phyloP scores from a whole-genome alignment of 2,888 invertebrate species.

The Rhagonycha lutea region DNA sequence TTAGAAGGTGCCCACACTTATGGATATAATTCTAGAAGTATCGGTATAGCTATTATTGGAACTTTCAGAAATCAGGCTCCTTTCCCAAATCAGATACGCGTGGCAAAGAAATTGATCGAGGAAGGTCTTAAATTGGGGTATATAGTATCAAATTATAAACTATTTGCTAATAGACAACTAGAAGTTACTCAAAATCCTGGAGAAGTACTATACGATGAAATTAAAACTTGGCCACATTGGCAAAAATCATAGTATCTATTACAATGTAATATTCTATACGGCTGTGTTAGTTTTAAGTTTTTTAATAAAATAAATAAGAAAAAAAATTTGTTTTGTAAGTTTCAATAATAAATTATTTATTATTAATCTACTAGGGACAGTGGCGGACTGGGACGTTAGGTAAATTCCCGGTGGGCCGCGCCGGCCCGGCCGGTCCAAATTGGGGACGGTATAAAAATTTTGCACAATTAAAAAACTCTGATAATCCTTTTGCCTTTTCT shows the following conservation, averaged over 20 bases:
- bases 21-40: slow-evolving; percentile 68
- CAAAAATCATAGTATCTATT: slow-evolving; percentile 24
- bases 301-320: not conserved
- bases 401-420: too few relatives aligned
- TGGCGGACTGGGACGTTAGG: too few relatives aligned
- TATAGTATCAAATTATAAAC: slow-evolving; percentile 65
- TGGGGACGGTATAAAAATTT: too few relatives aligned
- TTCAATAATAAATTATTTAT: too few relatives aligned
- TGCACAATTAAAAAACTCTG: too few relatives aligned
- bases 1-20: slow-evolving; percentile 71
- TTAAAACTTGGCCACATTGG: slow-evolving; percentile 73
- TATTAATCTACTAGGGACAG: too few relatives aligned
- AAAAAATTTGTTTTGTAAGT: too few relatives aligned
- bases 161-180: slow-evolving; percentile 72
- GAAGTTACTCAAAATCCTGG: slow-evolving; percentile 72
- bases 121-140: slow-evolving; percentile 66
- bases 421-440: too few relatives aligned
- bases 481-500: too few relatives aligned
- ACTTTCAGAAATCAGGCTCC: slow-evolving; percentile 64
- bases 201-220: slow-evolving; percentile 63
- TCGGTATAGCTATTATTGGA: slow-evolving; percentile 75
- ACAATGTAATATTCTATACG: not conserved
- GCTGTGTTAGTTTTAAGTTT: not conserved
- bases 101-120: slow-evolving; percentile 65
- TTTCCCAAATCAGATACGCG: slow-evolving; percentile 61